phyloP scores from a whole-genome alignment of 2,113 vertebrate species.

The Cariama cristata region DNA sequence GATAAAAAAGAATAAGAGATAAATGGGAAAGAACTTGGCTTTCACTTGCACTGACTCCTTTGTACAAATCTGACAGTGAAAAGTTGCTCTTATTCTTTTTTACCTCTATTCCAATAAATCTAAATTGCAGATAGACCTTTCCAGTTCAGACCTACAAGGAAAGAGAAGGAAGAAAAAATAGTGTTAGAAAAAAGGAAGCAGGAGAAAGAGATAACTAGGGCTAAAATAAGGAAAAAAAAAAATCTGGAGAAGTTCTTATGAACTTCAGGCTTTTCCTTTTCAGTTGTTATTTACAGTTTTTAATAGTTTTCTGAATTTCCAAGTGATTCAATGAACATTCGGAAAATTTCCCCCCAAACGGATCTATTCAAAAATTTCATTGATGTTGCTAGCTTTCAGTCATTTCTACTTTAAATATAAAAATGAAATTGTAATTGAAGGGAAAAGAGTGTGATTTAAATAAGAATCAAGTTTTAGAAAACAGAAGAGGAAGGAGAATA shows the following conservation, averaged over 20 bases:
- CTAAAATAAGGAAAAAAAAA: background rate
- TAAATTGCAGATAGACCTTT: slow-evolving; percentile 60
- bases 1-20: slow-evolving; percentile 48
- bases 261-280: background rate
- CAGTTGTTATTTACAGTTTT: background rate
- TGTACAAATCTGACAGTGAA: slow-evolving; percentile 45
- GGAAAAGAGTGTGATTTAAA: background rate
- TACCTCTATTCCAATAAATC: slow-evolving; percentile 48
- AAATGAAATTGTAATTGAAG: background rate
- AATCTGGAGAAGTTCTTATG: background rate
- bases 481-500: background rate
- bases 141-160: slow-evolving; percentile 9
- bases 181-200: background rate
- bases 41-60: slow-evolving; percentile 36
- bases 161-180: background rate
- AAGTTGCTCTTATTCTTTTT: slow-evolving; percentile 52
- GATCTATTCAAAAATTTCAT: background rate
- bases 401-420: background rate
- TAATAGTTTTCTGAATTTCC: background rate
- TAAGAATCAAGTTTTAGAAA: background rate
- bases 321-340: background rate
- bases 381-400: background rate
- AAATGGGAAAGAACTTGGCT: slow-evolving; percentile 29
- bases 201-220: background rate
- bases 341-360: background rate